Evolutionary conservation across 2,888 invertebrate species (phyloP), one percentile per base, ranked within the genome.

Genomic region (Megastigmus dorsalis): DNA sequence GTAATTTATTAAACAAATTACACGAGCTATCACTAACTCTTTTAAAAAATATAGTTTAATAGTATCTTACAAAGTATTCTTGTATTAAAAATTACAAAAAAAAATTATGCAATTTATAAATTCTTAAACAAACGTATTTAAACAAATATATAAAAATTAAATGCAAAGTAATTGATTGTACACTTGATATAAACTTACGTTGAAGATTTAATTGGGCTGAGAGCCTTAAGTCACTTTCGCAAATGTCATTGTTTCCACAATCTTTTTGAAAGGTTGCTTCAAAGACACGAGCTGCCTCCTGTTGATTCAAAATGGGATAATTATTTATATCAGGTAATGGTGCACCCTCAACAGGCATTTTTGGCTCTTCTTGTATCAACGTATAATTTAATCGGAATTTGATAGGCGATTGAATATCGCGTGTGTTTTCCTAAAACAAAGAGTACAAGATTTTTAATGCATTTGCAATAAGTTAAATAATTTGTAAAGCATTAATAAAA

Each of bases 231-330:
- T 95, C 92, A 82, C 97, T 97, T 84, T 95, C 92, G 85, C 98
- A 98, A 20, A 94, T 90, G 80, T 95, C 95, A 84, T 97, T 95
- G 0, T 91, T 89, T 0, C 97, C 97, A 83, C 98, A 98, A 84
- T 97, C 96, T 86, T 97, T 97, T 79, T 96, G 93, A 90, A 97
- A 96, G 54, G 93, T 94, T 0, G 95, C 97, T 81, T 93, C 92
- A 83, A 97, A 96, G 36, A 92, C 90, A 75, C 93, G 92, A 33
- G 93, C 92, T 0, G 96, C 95, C 82, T 93, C 93, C 54, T 95
- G 95, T 77, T 95, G 94, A 88, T 98, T 97, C 65, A 98, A 89
- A 54, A 98, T 96, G 0, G 98, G 97, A 84, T 93, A 95, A 79
- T 93, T 91, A 80, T 94, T 93, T 50, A 95, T 93, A 77, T 92